Conservation (phyloP, 2,113 vertebrate species). For the Chrysochloris asiatica region DNA sequence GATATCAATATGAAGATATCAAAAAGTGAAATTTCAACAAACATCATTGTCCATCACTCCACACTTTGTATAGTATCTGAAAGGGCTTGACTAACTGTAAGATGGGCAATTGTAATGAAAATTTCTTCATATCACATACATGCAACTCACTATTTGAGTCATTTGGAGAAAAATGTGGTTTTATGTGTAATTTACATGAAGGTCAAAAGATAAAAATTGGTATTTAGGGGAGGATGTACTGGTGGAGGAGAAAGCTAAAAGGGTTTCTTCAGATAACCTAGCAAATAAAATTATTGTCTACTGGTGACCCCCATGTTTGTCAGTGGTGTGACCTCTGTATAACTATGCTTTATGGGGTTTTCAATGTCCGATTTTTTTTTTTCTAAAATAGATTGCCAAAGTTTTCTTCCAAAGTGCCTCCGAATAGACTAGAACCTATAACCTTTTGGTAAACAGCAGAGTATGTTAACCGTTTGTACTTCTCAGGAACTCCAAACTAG, state of each 20-base stretch:
- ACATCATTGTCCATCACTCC: neutral
- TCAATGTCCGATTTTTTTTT: neutral
- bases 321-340: no score
- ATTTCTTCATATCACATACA: neutral
- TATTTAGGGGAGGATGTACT: neutral
- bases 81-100: neutral
- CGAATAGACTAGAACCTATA: neutral
- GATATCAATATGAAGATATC: no score
- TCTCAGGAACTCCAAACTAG: neutral
- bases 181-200: conserved; percentile 21
- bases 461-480: neutral
- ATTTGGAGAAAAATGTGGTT: neutral
- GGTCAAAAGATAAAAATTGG: neutral
- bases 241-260: neutral
- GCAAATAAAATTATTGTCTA: neutral
- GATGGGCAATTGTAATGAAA: neutral
- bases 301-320: neutral
- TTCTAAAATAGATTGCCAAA: neutral
- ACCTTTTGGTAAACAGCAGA: no score
- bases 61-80: neutral
- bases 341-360: neutral
- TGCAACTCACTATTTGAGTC: neutral
- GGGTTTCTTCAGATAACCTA: neutral
- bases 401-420: neutral
- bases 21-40: neutral